Evolutionary conservation across 2,113 vertebrate species (phyloP).

Genomic region (Heterotilapia buettikoferi): DNA sequence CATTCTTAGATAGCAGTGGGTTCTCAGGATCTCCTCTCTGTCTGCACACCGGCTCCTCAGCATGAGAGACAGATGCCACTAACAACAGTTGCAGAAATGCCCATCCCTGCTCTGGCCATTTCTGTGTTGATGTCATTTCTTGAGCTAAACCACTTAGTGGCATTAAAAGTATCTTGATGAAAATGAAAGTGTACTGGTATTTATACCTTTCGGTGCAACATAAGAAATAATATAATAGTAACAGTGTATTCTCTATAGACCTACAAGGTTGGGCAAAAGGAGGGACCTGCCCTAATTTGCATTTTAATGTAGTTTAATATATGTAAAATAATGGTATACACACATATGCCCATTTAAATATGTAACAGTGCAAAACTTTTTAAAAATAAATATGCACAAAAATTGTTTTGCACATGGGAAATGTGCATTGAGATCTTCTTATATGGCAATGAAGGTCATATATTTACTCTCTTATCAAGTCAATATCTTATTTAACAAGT

Average conservation of each 20-base stretch:
- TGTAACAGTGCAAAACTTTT: not conserved
- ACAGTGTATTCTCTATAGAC: not conserved
- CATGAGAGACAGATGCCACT: not conserved
- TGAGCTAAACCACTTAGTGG: not conserved
- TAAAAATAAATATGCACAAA: not conserved
- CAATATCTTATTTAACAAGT: not conserved
- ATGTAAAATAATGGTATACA: not conserved
- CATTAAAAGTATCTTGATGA: not conserved
- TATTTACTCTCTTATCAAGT: not conserved
- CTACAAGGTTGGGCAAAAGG: not conserved
- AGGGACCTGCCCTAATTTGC: not conserved
- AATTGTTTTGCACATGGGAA: not conserved
- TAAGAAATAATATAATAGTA: not conserved
- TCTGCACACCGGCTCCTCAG: not conserved
- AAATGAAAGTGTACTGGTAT: not conserved
- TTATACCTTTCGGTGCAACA: not conserved
- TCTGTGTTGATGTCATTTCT: slow-evolving; percentile 13
- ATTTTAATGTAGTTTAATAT: not conserved
- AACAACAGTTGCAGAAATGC: slow-evolving; percentile 32
- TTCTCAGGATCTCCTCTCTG: not conserved
- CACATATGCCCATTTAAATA: not conserved
- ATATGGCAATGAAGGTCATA: not conserved
- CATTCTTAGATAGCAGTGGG: slow-evolving; percentile 27
- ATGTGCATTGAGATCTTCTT: not conserved
- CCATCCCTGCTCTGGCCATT: slow-evolving; percentile 35